phyloP scores from a whole-genome alignment of 1,140 invertebrate species.

The Danaus melanippus region DNA sequence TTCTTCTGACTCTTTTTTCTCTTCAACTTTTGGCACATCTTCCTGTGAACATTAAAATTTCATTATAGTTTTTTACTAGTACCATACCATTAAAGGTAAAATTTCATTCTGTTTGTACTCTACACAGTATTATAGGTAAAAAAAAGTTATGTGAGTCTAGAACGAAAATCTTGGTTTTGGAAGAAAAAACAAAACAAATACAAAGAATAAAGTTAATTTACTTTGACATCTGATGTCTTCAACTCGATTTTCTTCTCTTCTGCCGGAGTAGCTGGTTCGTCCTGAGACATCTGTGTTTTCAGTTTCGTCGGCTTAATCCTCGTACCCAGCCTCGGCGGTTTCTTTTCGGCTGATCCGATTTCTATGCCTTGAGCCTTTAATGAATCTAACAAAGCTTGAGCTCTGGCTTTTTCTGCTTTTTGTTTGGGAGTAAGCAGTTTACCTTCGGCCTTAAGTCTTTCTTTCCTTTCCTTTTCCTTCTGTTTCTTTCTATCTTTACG shows the following conservation, averaged over 20 bases:
- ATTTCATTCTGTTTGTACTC: too few species aligned
- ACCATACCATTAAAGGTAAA: too few species aligned
- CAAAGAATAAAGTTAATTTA: constrained; percentile 19
- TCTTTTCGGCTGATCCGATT: constrained; percentile 74
- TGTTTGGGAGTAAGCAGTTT: constrained; percentile 95
- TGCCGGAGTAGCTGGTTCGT: constrained; percentile 59
- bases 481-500: constrained; percentile 92
- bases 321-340: constrained; percentile 79
- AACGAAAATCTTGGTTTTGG: neutral
- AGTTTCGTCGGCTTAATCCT: constrained; percentile 82
- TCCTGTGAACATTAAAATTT: constrained; percentile 27
- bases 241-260: constrained; percentile 73
- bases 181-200: neutral
- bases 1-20: constrained; percentile 69
- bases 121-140: too few species aligned
- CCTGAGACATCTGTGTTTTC: constrained; percentile 74
- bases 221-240: constrained; percentile 73
- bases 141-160: neutral
- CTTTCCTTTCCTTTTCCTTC: constrained; percentile 95
- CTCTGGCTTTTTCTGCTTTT: constrained; percentile 88
- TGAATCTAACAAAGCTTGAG: constrained; percentile 89
- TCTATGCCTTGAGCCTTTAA: constrained; percentile 89
- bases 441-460: constrained; percentile 94
- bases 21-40: constrained; percentile 47
- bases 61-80: neutral